A percentile compares a stretch with the other conserved stretches of the same genome.
Conservation (phyloP, 1,140 invertebrate species). For the Plectus sambesii region DNA sequence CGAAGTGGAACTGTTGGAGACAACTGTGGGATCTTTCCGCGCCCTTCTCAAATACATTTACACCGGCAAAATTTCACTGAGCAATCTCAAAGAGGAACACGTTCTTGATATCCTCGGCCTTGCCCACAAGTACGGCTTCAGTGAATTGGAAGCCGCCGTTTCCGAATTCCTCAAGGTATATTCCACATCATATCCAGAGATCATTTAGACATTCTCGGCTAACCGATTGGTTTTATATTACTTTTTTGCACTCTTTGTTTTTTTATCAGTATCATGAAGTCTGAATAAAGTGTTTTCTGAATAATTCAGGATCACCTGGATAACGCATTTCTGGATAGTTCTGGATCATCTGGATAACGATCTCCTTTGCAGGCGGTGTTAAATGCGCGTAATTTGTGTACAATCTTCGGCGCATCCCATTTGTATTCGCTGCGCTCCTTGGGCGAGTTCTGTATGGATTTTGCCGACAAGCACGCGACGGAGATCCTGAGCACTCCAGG, state of each 20-base stretch:
- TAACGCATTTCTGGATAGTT: no score
- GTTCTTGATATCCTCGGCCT: constrained; percentile 73
- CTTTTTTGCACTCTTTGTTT: no score
- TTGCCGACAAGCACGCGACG: constrained; percentile 72
- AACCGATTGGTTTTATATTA: no score
- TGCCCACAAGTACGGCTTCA: constrained; percentile 86
- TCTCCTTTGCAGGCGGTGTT: constrained; percentile 15
- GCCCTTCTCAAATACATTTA: constrained; percentile 83
- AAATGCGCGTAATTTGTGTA: constrained; percentile 14
- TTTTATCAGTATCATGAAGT: no score
- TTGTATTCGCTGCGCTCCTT: constrained; percentile 59
- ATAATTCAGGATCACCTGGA: no score
- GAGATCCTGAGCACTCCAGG: constrained; percentile 70
- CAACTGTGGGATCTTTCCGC: constrained; percentile 76
- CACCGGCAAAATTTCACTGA: constrained; percentile 71
- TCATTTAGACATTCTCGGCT: no score
- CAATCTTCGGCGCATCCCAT: constrained; percentile 76
- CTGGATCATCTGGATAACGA: no score
- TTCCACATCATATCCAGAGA: no score
- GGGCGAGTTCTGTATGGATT: constrained; percentile 56
- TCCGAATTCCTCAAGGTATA: constrained; percentile 80
- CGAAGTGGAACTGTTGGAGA: constrained; percentile 71
- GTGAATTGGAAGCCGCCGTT: constrained; percentile 72
- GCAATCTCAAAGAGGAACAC: constrained; percentile 62
- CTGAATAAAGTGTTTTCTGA: no score